Percentiles rank a stretch among this genome's conserved stretches.
Evolutionary conservation across 2,113 vertebrate genomes (phyloP).

Genomic region (Phycodurus eques): DNA sequence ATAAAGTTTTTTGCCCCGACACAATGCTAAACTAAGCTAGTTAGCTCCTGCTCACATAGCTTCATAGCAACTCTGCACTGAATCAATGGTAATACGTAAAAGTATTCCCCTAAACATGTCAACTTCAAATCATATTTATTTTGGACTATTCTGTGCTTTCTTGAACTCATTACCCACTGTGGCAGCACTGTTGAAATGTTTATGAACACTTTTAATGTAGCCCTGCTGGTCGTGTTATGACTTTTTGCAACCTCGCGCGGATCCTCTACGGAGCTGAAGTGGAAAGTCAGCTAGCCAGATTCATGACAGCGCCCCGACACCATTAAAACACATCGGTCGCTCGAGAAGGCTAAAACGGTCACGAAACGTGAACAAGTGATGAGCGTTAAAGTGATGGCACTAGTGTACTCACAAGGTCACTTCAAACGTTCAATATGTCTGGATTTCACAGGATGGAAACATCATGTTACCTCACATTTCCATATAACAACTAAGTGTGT

Average conservation of each 20-base stretch:
- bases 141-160: conserved; percentile 11
- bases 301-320: conserved; percentile 43
- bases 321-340: conserved; percentile 48
- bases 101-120: conserved; percentile 4
- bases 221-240: conserved; percentile 42
- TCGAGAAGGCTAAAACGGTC: conserved; percentile 27
- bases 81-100: not conserved
- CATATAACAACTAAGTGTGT: conserved; percentile 9
- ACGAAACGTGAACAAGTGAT: conserved; percentile 22
- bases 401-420: conserved; percentile 13
- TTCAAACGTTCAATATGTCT: conserved; percentile 15
- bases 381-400: conserved; percentile 32
- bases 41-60: not conserved
- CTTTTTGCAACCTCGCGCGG: conserved; percentile 23
- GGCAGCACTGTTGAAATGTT: conserved; percentile 29
- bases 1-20: not conserved
- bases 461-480: conserved; percentile 1
- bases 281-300: conserved; percentile 57
- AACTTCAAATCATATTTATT: conserved; percentile 11
- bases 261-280: conserved; percentile 40
- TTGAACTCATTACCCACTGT: conserved; percentile 7
- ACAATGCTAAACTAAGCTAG: conserved; percentile 7
- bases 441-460: conserved; percentile 21
- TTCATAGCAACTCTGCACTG: not conserved
- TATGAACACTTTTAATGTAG: conserved; percentile 40